Evolutionary conservation across 64 coral and sea anemone species (phyloP).

Genomic region (Porites lutea): DNA sequence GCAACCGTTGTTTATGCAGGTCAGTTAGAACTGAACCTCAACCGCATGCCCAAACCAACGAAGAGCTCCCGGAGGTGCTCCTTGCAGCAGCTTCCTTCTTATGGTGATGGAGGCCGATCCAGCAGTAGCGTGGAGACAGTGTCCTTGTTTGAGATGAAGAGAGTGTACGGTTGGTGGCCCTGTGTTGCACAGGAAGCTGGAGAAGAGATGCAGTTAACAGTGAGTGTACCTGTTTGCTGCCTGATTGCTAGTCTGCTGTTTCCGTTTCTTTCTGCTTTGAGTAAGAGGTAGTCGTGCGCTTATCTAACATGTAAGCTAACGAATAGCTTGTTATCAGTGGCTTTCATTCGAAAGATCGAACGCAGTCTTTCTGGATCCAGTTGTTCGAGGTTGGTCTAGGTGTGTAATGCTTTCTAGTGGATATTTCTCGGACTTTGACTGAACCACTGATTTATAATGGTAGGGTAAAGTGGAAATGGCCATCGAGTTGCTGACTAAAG

Average conservation of each 20-base stretch:
- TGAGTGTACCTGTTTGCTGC: neutral
- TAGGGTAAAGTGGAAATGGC: conserved; percentile 99
- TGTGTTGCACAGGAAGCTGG: conserved; percentile 81
- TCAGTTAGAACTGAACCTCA: conserved; percentile 76
- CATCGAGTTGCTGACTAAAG: conserved; percentile 79
- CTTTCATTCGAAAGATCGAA: no score
- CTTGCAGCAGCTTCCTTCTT: conserved; percentile 80
- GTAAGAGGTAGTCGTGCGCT: no score
- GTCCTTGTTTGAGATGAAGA: conserved; percentile 93
- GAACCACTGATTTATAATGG: neutral
- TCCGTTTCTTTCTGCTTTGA: no score
- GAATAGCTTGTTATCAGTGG: no score
- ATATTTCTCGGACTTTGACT: neutral
- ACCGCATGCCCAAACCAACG: conserved; percentile 87
- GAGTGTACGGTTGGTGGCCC: conserved; percentile 99
- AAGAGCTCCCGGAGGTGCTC: conserved; percentile 90
- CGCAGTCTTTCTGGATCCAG: no score
- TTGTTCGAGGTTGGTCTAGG: no score
- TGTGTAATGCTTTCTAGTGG: no score
- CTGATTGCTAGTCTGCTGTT: no score
- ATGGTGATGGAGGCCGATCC: conserved; percentile 65
- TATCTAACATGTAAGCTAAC: no score
- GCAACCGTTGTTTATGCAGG: conserved; percentile 26
- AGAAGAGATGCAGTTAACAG: conserved; percentile 92
- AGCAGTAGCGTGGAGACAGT: conserved; percentile 80